phyloP scores from a whole-genome alignment of 2,888 invertebrate genomes.

The Hofmannophila pseudospretella region DNA sequence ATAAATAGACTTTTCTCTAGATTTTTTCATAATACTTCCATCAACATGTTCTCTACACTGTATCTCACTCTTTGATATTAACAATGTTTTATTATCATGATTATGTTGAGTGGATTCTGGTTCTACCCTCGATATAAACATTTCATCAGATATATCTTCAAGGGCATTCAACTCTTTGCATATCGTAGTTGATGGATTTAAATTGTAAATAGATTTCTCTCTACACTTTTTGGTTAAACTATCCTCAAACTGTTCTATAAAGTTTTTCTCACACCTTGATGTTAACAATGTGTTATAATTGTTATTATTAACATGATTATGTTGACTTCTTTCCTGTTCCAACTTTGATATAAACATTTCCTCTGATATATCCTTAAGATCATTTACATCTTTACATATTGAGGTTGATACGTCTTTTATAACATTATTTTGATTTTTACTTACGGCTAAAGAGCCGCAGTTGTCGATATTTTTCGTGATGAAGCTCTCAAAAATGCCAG shows the following conservation, averaged over 20 bases:
- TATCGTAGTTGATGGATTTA: conserved; percentile 21
- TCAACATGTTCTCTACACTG: conserved; percentile 41
- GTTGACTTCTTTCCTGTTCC: conserved; percentile 29
- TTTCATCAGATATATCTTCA: conserved; percentile 50
- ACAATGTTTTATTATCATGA: conserved; percentile 22
- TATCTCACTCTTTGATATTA: conserved; percentile 24
- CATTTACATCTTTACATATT: conserved; percentile 21
- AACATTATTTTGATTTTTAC: conserved; percentile 22
- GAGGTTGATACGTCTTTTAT: conserved; percentile 18
- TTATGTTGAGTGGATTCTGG: conserved; percentile 25
- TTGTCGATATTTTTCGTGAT: conserved; percentile 27
- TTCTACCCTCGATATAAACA: conserved; percentile 51
- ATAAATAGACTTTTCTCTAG: conserved; percentile 36
- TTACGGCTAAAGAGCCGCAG: conserved; percentile 43
- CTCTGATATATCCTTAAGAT: conserved; percentile 44
- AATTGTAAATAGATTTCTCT: conserved; percentile 22
- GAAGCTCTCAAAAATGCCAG: conserved; percentile 37
- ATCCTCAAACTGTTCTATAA: conserved; percentile 44
- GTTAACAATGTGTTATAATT: conserved; percentile 21
- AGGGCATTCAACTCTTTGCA: too few relatives aligned
- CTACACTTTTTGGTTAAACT: conserved; percentile 69
- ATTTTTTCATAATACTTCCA: conserved; percentile 66
- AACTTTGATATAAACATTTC: conserved; percentile 55
- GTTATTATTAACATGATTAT: conserved; percentile 23
- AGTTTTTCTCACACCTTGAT: conserved; percentile 25